Base-by-base conservation (phyloP, 2,888 invertebrate species). In the Automeris io region DNA sequence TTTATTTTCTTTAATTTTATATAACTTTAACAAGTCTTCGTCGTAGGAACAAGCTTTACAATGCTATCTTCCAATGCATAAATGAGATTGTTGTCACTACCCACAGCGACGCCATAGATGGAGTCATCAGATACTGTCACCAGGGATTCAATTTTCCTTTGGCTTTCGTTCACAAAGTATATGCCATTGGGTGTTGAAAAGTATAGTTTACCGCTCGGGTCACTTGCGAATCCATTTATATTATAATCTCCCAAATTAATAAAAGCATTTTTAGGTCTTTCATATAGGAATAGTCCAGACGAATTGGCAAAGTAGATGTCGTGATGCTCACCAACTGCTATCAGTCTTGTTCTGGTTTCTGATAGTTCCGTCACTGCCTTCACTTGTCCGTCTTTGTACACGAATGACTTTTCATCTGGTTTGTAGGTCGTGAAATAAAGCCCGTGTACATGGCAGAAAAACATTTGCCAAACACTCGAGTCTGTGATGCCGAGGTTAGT, bases 401-500 rank as follows among this genome's bases (percentile, higher is more conserved):
- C 21, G 29, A 49, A 69, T 0, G 54, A 61, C 37, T 42, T 43
- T 42, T 71, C 68, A 0, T 58, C 42, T 0, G 70, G 66, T 3
- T 40, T 25, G 26, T 69, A 77, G 0, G 59, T 64, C 1, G 76
- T 68, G 41, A 69, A 80, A 47, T 76, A 82, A 0, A 82, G 42
- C n/a, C 60, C 56, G 13, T 73, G 60, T 37, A 69, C 71, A 2
- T 38, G 45, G 16, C 49, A 54, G 39, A 54, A 73, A 38, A 78
- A 81, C 54, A 83, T 51, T 51, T 83, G 80, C 82, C 82, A 83
- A 31, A 81, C 62, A 33, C 61, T 79, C 8, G 50, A 34, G 3
- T 50, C 44, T 0, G 57, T 63, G 1, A 61, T 46, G n/a, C 49
- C 29, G 3, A 68, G 3, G 29, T 60, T 59, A 2, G 40, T 52